Conservation (phyloP, 2,797 vertebrate genomes). For the Myotis planiceps region DNA sequence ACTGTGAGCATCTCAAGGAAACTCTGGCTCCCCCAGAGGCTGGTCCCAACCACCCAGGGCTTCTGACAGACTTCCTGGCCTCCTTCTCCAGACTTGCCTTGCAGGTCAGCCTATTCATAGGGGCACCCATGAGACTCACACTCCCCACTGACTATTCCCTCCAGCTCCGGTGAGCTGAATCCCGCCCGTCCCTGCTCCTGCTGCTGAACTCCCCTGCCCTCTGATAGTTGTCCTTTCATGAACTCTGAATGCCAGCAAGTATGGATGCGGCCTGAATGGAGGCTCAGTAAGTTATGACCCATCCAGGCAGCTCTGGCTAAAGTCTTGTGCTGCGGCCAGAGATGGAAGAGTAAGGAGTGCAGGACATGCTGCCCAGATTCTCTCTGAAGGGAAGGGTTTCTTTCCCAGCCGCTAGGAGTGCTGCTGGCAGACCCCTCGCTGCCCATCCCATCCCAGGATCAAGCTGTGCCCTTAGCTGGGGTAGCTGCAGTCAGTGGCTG, state of each 20-base stretch:
- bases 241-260: neutral
- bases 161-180: too few relatives aligned
- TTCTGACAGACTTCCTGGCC: neutral
- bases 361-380: too few relatives aligned
- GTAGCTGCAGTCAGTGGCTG: neutral
- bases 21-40: neutral
- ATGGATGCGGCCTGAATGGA: neutral
- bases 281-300: neutral
- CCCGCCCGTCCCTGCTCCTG: neutral
- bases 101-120: too few relatives aligned
- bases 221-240: neutral
- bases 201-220: neutral
- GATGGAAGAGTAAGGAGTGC: neutral
- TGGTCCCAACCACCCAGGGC: too few relatives aligned
- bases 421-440: neutral
- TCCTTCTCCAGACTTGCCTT: neutral
- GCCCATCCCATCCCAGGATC: too few relatives aligned
- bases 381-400: neutral
- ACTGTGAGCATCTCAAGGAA: neutral
- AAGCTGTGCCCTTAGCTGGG: neutral
- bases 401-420: neutral
- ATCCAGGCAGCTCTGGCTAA: neutral
- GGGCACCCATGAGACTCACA: neutral
- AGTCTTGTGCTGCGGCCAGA: neutral
- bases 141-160: neutral